Percentiles rank a stretch among this genome's conserved stretches.
Conservation (phyloP, 2,113 vertebrate species). For the Astur gentilis region DNA sequence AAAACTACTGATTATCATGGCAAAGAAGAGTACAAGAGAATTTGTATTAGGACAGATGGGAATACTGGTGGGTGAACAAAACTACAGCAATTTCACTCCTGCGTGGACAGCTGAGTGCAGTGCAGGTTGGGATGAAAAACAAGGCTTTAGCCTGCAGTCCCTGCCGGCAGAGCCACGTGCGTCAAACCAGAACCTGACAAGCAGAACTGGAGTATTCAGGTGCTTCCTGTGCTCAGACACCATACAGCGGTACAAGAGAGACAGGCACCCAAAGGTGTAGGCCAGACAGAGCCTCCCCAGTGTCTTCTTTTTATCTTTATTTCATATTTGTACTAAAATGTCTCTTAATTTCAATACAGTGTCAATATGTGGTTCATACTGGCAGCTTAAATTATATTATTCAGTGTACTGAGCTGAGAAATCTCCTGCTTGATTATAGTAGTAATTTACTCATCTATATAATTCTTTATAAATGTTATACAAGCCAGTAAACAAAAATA, state of each 20-base stretch:
- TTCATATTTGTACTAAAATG: background rate
- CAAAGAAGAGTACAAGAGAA: background rate
- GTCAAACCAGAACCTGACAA: background rate
- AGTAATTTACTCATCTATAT: background rate
- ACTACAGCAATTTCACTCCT: background rate
- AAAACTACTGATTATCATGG: background rate
- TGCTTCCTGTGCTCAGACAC: background rate
- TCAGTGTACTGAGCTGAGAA: background rate
- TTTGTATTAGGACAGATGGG: background rate
- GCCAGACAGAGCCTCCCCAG: background rate
- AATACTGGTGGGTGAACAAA: background rate
- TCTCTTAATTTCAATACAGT: background rate
- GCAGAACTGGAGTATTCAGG: background rate
- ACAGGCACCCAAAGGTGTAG: background rate
- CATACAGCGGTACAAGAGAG: accelerated
- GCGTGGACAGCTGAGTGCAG: accelerated
- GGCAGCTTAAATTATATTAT: background rate
- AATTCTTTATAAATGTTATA: background rate
- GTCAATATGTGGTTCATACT: background rate
- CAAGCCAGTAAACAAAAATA: background rate
- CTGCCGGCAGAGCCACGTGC: background rate
- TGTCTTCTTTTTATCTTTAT: background rate
- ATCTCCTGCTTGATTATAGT: background rate
- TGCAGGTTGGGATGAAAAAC: accelerated
- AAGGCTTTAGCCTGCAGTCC: background rate